Percentiles rank a stretch among this genome's conserved stretches.
phyloP scores from a whole-genome alignment of 2,797 vertebrate species.

The Sardinella longiceps region DNA sequence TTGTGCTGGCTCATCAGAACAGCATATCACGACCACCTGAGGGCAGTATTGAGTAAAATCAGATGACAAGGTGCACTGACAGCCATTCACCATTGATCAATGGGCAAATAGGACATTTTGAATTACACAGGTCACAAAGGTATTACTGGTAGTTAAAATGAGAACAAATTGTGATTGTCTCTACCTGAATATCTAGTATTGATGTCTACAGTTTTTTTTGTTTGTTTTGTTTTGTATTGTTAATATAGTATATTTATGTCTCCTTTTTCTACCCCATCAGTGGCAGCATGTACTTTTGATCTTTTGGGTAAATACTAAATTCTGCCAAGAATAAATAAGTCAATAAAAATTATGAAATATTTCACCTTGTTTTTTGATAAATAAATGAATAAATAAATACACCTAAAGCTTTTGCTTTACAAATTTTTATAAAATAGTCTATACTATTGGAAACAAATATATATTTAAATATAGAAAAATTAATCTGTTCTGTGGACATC shows the following conservation, averaged over 20 bases:
- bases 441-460: not conserved
- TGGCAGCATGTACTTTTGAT: too few relatives aligned
- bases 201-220: too few relatives aligned
- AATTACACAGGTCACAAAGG: not conserved
- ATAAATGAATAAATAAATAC: too few relatives aligned
- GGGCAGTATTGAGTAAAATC: not conserved
- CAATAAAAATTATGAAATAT: too few relatives aligned
- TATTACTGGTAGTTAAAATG: too few relatives aligned
- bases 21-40: not conserved
- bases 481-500: not conserved
- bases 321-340: too few relatives aligned
- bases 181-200: not conserved
- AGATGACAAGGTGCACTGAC: not conserved
- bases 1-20: not conserved
- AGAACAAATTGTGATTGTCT: too few relatives aligned
- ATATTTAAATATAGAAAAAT: not conserved
- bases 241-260: too few relatives aligned
- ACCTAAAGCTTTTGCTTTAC: not conserved
- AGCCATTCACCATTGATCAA: not conserved
- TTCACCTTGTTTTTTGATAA: not conserved
- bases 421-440: not conserved
- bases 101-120: not conserved
- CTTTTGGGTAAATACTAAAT: too few relatives aligned
- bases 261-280: too few relatives aligned
- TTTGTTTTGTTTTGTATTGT: too few relatives aligned